phyloP scores from a whole-genome alignment of 1,140 invertebrate species.

The Trissolcus basalis region DNA sequence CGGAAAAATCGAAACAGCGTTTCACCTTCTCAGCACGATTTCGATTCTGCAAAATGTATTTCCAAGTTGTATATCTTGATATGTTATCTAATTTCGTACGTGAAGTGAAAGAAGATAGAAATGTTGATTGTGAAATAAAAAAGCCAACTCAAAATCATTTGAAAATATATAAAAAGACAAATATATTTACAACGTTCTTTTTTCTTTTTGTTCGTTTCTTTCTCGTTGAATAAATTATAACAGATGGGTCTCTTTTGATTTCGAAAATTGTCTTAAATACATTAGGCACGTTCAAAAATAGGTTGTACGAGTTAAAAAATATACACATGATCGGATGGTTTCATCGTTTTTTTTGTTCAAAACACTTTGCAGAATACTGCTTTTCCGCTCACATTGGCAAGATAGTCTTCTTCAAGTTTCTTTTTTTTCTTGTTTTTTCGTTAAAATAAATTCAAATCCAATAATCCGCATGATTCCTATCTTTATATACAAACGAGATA shows the following conservation, averaged over 20 bases:
- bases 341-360: neutral
- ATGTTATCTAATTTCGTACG: slow-evolving; percentile 11
- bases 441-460: slow-evolving; percentile 9
- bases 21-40: slow-evolving; percentile 3
- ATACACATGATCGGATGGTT: neutral
- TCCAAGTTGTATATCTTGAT: neutral
- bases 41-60: slow-evolving; percentile 26
- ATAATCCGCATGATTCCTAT: slow-evolving; percentile 19
- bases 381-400: slow-evolving; percentile 20
- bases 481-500: slow-evolving; percentile 42
- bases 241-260: neutral
- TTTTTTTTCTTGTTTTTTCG: slow-evolving; percentile 8
- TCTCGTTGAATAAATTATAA: neutral
- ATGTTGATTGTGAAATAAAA: neutral
- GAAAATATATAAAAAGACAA: slow-evolving; percentile 11
- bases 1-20: slow-evolving; percentile 16
- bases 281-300: too few species aligned
- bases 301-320: too few species aligned
- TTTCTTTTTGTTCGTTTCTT: too few species aligned
- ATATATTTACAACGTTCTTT: neutral
- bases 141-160: neutral
- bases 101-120: slow-evolving; percentile 4
- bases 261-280: too few species aligned
- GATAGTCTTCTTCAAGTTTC: too few species aligned
- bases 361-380: slow-evolving; percentile 24